phyloP scores from a whole-genome alignment of 1,140 invertebrate species.

The Leptestheria dahalacensis region DNA sequence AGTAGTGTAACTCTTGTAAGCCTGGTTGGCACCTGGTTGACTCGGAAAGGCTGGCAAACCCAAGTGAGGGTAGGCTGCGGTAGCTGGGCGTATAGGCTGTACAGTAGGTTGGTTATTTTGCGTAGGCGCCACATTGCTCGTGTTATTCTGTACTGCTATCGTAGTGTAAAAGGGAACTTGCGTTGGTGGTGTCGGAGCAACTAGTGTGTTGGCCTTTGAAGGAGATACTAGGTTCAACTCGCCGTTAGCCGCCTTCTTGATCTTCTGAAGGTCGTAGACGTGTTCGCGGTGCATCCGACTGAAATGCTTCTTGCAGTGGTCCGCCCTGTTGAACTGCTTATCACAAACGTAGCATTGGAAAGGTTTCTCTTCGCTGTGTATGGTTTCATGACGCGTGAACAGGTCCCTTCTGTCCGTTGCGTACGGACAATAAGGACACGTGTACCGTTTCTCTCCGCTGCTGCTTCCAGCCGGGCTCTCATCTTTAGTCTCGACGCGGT shows the following conservation, averaged over 20 bases:
- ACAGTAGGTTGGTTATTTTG: not conserved
- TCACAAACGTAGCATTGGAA: slow-evolving; percentile 83
- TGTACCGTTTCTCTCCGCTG: slow-evolving; percentile 50
- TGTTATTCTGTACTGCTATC: slow-evolving; percentile 24
- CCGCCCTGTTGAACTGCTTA: slow-evolving; percentile 80
- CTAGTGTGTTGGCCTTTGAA: slow-evolving; percentile 13
- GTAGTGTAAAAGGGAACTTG: slow-evolving; percentile 15
- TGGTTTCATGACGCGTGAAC: slow-evolving; percentile 89
- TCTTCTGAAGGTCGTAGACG: slow-evolving; percentile 67
- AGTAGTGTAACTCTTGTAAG: slow-evolving; percentile 15
- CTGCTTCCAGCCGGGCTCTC: not conserved
- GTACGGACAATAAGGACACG: slow-evolving; percentile 70
- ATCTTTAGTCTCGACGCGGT: slow-evolving; percentile 37
- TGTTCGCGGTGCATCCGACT: slow-evolving; percentile 48
- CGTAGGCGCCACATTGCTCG: slow-evolving; percentile 27
- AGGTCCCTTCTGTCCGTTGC: slow-evolving; percentile 81
- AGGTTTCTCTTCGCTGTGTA: slow-evolving; percentile 83
- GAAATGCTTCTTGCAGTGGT: slow-evolving; percentile 89
- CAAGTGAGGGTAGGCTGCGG: not conserved
- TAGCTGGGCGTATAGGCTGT: not conserved
- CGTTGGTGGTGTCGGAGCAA: slow-evolving; percentile 12
- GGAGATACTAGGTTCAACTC: slow-evolving; percentile 7
- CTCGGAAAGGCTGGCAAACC: slow-evolving; percentile 14
- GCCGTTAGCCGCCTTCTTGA: slow-evolving; percentile 31
- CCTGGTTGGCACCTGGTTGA: slow-evolving; percentile 8